Percentiles rank a stretch among this genome's conserved stretches.
Evolutionary conservation across 2,113 vertebrate species (phyloP).

Genomic region (Microcebus lehilahytsara): DNA sequence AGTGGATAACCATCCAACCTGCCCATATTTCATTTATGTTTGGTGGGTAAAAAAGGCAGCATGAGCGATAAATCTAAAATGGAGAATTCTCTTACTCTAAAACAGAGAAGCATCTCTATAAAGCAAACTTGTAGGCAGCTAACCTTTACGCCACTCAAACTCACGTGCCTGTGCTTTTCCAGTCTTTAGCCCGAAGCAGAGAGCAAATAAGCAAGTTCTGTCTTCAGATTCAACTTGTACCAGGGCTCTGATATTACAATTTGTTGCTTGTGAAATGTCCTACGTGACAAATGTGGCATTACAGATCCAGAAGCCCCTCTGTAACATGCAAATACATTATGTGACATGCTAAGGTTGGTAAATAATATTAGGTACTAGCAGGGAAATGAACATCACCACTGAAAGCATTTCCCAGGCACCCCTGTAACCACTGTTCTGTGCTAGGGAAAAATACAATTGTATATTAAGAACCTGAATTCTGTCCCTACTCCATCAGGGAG

Average conservation of each 20-base stretch:
- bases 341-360: not conserved
- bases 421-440: not conserved
- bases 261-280: constrained; percentile 30
- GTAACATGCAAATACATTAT: not conserved
- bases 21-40: constrained; percentile 30
- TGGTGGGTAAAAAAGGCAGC: constrained; percentile 32
- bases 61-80: not conserved
- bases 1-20: constrained; percentile 14
- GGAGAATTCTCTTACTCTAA: constrained; percentile 44
- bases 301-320: not conserved
- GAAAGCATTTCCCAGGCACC: not conserved
- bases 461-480: not conserved
- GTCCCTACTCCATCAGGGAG: not conserved
- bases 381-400: not conserved
- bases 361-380: not conserved
- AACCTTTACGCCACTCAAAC: not conserved
- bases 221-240: constrained; percentile 2
- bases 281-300: not conserved
- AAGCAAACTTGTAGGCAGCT: not conserved
- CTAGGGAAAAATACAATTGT: not conserved
- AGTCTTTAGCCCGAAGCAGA: not conserved
- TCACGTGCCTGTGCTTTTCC: not conserved
- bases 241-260: not conserved
- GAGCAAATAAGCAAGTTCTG: not conserved
- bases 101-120: constrained; percentile 23